phyloP scores from a whole-genome alignment of 2,113 vertebrate species.

The Etia nguti region DNA sequence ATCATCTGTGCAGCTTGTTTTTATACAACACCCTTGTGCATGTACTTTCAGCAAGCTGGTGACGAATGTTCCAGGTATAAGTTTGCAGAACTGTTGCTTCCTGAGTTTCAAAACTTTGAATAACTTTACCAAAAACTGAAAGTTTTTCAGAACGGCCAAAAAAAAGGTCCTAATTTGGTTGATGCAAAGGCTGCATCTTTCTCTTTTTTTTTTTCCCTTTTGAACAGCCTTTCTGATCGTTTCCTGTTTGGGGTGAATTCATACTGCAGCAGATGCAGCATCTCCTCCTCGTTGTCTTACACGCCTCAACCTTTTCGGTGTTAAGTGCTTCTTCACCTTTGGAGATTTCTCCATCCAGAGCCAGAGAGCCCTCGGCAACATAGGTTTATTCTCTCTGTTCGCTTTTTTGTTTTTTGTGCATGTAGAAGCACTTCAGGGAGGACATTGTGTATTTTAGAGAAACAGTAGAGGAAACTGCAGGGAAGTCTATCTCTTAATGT shows the following conservation, averaged over 20 bases:
- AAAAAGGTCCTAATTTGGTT: not conserved
- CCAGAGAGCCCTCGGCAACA: not conserved
- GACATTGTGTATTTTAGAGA: not conserved
- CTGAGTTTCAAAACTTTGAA: not conserved
- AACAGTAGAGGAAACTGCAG: not conserved
- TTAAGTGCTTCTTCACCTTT: not conserved
- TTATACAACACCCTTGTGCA: accelerated
- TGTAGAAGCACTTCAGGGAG: not conserved
- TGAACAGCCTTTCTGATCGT: not conserved
- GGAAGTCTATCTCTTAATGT: not conserved
- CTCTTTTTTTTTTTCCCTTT: accelerated
- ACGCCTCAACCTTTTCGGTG: not conserved
- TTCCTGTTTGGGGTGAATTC: not conserved
- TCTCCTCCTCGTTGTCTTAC: not conserved
- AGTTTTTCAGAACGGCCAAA: not conserved
- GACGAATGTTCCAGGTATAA: not conserved
- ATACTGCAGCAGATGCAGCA: not conserved
- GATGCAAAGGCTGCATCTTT: not conserved
- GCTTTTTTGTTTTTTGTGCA: not conserved
- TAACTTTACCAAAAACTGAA: not conserved
- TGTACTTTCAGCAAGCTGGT: not conserved
- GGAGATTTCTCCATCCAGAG: not conserved
- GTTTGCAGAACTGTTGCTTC: not conserved
- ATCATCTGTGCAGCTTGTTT: not conserved
- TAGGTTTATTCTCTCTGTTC: not conserved